Conservation (phyloP, 2,797 vertebrate species). For the Aplochiton taeniatus region DNA sequence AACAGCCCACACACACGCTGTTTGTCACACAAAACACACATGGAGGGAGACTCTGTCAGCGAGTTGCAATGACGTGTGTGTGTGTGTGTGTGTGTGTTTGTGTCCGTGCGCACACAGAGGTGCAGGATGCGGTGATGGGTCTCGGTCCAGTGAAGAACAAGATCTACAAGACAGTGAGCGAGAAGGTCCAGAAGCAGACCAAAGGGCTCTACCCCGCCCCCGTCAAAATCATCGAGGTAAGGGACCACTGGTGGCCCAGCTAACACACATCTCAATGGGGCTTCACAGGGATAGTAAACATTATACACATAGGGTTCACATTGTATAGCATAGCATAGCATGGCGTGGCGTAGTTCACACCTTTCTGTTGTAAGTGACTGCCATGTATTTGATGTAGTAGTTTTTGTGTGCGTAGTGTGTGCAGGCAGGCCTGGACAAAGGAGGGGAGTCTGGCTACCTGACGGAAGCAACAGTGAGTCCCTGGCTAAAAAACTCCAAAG, state of each 20-base stretch:
- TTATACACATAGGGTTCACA: too few species aligned
- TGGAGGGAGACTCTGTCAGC: not conserved
- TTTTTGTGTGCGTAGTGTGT: constrained; percentile 68
- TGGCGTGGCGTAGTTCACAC: too few species aligned
- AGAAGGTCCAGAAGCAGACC: constrained; percentile 82
- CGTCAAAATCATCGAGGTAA: constrained; percentile 83
- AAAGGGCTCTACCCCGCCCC: constrained; percentile 88
- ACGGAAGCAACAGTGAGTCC: constrained; percentile 76
- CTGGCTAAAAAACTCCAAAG: not conserved
- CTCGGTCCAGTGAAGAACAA: constrained; percentile 80
- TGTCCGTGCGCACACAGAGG: constrained; percentile 59
- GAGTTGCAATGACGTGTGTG: not conserved
- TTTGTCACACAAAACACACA: not conserved
- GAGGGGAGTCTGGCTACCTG: constrained; percentile 75
- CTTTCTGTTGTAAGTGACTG: not conserved
- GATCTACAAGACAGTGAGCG: constrained; percentile 81
- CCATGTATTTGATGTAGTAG: constrained; percentile 1
- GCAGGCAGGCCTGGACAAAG: constrained; percentile 81
- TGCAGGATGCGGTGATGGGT: constrained; percentile 78
- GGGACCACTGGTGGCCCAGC: not conserved
- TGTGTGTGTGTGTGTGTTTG: not conserved
- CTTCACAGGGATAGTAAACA: too few species aligned
- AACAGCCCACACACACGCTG: not conserved
- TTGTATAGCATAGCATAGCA: too few species aligned
- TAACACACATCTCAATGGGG: not conserved